Evolutionary conservation across 2,113 vertebrate genomes (phyloP).

Genomic region (Oreochromis spilurus): DNA sequence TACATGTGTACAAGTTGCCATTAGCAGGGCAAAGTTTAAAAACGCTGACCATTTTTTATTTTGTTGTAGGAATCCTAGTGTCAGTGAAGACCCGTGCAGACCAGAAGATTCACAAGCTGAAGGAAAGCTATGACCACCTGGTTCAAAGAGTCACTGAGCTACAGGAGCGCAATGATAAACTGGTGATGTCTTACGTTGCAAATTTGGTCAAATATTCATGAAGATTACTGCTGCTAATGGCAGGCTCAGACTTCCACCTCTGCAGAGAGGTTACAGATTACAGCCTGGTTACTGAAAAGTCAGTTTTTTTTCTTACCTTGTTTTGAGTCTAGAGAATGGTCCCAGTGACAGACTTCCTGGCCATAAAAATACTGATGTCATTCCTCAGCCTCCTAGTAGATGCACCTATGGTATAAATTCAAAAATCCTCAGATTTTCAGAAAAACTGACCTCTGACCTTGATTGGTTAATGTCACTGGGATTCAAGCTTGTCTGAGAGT

Average conservation of each 20-base stretch:
- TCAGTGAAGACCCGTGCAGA: conserved; percentile 87
- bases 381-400: not conserved
- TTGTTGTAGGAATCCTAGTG: conserved; percentile 82
- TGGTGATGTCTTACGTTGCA: conserved; percentile 73
- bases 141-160: conserved; percentile 79
- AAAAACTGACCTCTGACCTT: not conserved
- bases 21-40: not conserved
- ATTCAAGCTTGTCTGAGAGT: not conserved
- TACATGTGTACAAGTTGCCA: not conserved
- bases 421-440: not conserved
- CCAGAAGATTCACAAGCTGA: conserved; percentile 80
- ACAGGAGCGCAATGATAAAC: conserved; percentile 75
- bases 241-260: not conserved
- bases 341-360: fast-evolving
- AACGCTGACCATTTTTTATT: not conserved
- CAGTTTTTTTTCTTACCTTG: fast-evolving
- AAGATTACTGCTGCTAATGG: not conserved
- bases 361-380: fast-evolving
- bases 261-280: not conserved
- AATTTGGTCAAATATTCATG: not conserved
- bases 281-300: not conserved
- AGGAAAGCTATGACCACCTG: conserved; percentile 82
- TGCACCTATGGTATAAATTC: not conserved
- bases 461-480: not conserved
- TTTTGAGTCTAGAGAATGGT: not conserved